Percentiles rank a stretch among this genome's conserved stretches.
These are phyloP conservation scores for Antechinus stuartii DNA, from an alignment of 2,113 vertebrate genomes.

Conservation along the genomic window DNA sequence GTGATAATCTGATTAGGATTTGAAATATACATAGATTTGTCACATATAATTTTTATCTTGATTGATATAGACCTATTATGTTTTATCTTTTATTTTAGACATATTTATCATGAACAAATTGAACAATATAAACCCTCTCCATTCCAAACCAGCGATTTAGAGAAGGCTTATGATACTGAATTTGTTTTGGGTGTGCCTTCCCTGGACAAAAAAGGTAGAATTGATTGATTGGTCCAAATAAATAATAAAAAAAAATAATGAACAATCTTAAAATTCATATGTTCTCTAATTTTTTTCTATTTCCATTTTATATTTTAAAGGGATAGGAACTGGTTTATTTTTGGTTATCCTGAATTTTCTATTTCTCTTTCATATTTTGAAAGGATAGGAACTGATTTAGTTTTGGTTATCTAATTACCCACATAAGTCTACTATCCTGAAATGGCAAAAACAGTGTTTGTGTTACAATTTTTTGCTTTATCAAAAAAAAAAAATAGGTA, in stretches of 20 bases:
- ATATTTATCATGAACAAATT: slow-evolving; percentile 86
- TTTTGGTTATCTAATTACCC: not conserved
- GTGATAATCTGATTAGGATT: not conserved
- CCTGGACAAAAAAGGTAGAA: slow-evolving; percentile 5
- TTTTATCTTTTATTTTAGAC: slow-evolving; percentile 55
- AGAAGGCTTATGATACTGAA: slow-evolving; percentile 36
- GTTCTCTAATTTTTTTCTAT: not conserved
- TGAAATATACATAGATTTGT: not conserved
- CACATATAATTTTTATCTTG: slow-evolving; percentile 39
- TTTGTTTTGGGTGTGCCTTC: not conserved
- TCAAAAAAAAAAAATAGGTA: not conserved
- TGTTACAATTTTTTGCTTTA: not conserved
- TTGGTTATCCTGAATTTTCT: no score
- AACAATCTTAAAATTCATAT: slow-evolving; percentile 1
- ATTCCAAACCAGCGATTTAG: slow-evolving; percentile 46
- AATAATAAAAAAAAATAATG: slow-evolving; percentile 3
- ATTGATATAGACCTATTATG: slow-evolving; percentile 48
- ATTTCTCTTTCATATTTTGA: no score
- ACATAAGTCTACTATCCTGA: not conserved
- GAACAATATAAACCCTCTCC: slow-evolving; percentile 82
- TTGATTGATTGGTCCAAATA: not conserved
- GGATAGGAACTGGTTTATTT: slow-evolving; percentile 37
- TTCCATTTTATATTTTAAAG: not conserved
- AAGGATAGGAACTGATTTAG: no score
- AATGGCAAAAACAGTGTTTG: not conserved